Base-by-base conservation (phyloP, 2,888 invertebrate species). In the Autographa pulchrina region DNA sequence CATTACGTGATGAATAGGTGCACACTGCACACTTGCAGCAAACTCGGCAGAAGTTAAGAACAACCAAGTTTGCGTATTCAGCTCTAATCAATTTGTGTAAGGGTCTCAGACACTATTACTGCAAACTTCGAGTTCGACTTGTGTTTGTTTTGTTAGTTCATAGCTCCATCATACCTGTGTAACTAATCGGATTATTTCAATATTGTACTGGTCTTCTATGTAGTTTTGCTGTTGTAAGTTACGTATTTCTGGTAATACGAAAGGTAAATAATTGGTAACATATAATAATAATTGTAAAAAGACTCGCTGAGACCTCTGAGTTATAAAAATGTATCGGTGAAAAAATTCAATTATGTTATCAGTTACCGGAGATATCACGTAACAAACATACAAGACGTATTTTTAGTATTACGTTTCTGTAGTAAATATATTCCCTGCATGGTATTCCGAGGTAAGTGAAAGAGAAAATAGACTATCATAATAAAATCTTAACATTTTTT, bases 381-480 rank as follows among this genome's bases (percentile, higher is more conserved):
- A 25, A 3, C 25, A 25, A 25, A 38, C 38, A 9, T 38, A 38
- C 38, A 38, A 8, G 35, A 11, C 11, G 8, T 8, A 9, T 0
- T 38, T 38, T 11, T 11, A 38, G 38, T 38, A 38, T 11, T 11
- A 38, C 16, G 6, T 48, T 48, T n/a, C n/a, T 48, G 6, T 1
- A 48, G 6, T n/a, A n/a, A 48, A 48, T 48, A 48, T 13, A 81
- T 77, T 70, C 81, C 72, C 41, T 41, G 62, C 62, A 81, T 35
- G 59, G 41, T 43, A 65, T 62, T 54, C 63, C 43, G 52, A 62
- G 56, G 78, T 68, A 81, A 70, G 69, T 69, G 69, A 67, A 58
- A 72, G 72, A 80, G 70, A 81, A 77, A 81, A 77, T 81, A 66
- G 58, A 68, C 81, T 71, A 68, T 77, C 81, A 77, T 83, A 80